Conservation (phyloP, 2,797 vertebrate species). For the Lerista edwardsae region DNA sequence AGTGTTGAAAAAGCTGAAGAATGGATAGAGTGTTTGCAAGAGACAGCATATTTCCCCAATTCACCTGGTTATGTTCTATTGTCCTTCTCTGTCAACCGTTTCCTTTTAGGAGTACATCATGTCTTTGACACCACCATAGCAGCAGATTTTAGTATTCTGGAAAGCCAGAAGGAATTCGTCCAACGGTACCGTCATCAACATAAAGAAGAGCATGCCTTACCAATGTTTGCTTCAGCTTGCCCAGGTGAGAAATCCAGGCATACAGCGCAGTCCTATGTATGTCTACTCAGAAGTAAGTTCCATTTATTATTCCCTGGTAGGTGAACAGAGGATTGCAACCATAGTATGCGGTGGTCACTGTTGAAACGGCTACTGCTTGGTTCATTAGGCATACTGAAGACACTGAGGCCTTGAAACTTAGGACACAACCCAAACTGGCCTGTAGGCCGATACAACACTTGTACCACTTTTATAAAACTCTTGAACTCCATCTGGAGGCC, state of each 20-base stretch:
- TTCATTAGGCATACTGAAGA: neutral
- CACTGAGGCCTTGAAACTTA: neutral
- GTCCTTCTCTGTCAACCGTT: neutral
- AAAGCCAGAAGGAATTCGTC: constrained; percentile 94
- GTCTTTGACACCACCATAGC: constrained; percentile 92
- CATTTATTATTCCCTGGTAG: too few relatives aligned
- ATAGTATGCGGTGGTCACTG: neutral
- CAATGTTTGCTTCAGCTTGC: constrained; percentile 97
- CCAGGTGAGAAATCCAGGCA: constrained; percentile 85
- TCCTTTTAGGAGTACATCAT: constrained; percentile 84
- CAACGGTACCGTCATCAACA: constrained; percentile 87
- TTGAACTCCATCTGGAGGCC: too few relatives aligned
- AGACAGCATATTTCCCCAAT: neutral
- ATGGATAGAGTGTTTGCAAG: neutral
- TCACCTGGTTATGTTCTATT: neutral
- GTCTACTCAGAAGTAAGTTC: too few relatives aligned
- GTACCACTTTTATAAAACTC: too few relatives aligned
- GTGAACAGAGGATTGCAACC: too few relatives aligned
- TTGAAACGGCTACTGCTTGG: neutral
- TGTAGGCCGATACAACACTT: too few relatives aligned
- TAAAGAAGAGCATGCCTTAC: constrained; percentile 86
- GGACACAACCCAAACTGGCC: too few relatives aligned
- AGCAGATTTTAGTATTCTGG: constrained; percentile 93
- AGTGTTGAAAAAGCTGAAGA: neutral
- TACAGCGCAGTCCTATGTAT: too few relatives aligned